Evolutionary conservation across 1,140 invertebrate species (phyloP), one percentile per base, ranked within the genome.

Genomic region (Archegozetes longisetosus): DNA sequence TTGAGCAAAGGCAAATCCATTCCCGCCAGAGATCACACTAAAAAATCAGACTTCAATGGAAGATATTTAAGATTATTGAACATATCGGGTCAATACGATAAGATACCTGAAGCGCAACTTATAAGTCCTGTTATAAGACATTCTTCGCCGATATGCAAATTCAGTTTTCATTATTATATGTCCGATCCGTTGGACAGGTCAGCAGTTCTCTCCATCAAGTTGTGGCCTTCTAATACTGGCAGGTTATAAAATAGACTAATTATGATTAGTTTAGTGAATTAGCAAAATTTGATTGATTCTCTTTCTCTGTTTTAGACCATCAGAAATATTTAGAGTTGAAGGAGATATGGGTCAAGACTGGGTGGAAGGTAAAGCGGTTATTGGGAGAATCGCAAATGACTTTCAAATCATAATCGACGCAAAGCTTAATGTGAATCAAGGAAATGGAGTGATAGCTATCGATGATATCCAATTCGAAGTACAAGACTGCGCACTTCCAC

Each of bases 381-480:
- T 66, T 26, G 64, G 64, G 9, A 26, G 64, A 32, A 61, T 66
- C 13, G 20, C n/a, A 14, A 40, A 55, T n/a, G 9, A 53, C 24
- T 66, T 66, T 32, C 55, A 55, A 55, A 17, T 55, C 6, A 20
- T 29, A 46, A 55, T 55, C 24, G 28, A 55, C 28, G 53, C 53
- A 46, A 9, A 22, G 24, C 13, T 55, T 20, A 55, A 55, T 12
- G 22, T 55, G 9, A n/a, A 13, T 26, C 13, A 55, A 9, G 22
- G 2, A 3, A 55, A 52, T 22, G 63, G 60, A 26, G 26, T 32
- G 13, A 61, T 66, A 1, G 64, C 64, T 9, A 61, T 66, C 23
- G 64, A 66, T 46, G 64, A 66, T 46, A 68, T 72, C 40, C 29
- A 57, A 3, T 64, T 72, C 22, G 32, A 24, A 20, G 9, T 29